These are phyloP conservation scores for Aphidius gifuensis DNA, from an alignment of 1,140 invertebrate genomes.

Conservation along the genomic window DNA sequence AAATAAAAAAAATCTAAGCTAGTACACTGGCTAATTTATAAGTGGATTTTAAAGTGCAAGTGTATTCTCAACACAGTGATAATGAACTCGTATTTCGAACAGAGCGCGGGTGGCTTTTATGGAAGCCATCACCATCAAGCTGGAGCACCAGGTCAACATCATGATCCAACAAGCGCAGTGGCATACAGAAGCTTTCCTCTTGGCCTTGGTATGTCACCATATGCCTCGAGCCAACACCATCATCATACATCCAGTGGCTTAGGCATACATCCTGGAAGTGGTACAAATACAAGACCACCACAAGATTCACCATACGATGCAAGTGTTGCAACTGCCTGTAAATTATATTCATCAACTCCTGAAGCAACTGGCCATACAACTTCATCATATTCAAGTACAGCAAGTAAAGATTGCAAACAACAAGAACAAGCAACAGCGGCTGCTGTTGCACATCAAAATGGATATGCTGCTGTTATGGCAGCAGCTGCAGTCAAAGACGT, in stretches of 20 bases:
- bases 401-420: conserved; percentile 61
- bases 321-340: conserved; percentile 81
- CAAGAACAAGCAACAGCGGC: conserved; percentile 63
- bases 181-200: conserved; percentile 79
- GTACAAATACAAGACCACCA: conserved; percentile 71
- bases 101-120: conserved; percentile 80
- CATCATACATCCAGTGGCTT: conserved; percentile 66
- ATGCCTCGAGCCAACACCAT: conserved; percentile 71
- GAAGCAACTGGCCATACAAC: conserved; percentile 60
- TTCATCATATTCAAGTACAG: conserved; percentile 59
- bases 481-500: conserved; percentile 66
- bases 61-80: conserved; percentile 39
- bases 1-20: too few relatives aligned
- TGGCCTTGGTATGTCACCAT: conserved; percentile 79
- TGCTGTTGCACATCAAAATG: conserved; percentile 65
- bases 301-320: conserved; percentile 87
- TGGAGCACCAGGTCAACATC: conserved; percentile 67
- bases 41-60: conserved; percentile 38
- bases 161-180: conserved; percentile 63
- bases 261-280: conserved; percentile 58
- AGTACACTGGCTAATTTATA: too few relatives aligned
- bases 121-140: conserved; percentile 80
- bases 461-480: conserved; percentile 64
- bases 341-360: conserved; percentile 72
- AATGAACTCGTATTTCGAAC: conserved; percentile 96